These are phyloP conservation scores for Odontothrips loti DNA, from an alignment of 2,888 invertebrate species.

Conservation along the genomic window DNA sequence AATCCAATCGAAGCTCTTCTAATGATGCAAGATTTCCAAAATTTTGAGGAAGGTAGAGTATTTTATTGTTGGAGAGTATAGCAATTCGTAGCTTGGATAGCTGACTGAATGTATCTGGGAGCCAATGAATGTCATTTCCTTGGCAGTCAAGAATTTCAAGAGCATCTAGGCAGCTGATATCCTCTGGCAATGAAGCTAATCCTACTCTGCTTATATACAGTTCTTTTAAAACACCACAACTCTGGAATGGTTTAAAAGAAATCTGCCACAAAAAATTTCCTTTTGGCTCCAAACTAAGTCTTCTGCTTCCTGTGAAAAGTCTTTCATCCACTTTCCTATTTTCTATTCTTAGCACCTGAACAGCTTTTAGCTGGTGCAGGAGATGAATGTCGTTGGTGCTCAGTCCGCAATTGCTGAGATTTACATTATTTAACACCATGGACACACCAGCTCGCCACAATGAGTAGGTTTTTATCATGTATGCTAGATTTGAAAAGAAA, in stretches of 20 bases:
- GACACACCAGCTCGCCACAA: background rate
- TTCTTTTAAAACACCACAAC: background rate
- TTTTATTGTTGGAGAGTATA: background rate
- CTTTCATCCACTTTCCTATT: background rate
- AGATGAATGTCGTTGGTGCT: background rate
- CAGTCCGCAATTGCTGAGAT: background rate
- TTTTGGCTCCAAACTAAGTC: background rate
- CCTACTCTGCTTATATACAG: background rate
- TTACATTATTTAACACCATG: background rate
- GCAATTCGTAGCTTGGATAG: background rate
- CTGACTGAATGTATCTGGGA: background rate
- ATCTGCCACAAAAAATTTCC: background rate
- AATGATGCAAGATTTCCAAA: background rate
- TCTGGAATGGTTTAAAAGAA: background rate
- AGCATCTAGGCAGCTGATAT: background rate
- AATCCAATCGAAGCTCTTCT: background rate
- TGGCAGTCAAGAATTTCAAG: background rate
- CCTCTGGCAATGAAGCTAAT: background rate
- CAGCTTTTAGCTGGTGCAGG: background rate
- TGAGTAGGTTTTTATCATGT: background rate
- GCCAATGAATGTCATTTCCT: background rate
- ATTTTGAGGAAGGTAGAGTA: background rate
- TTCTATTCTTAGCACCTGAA: background rate
- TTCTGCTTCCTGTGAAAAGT: background rate
- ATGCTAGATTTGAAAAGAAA: background rate